phyloP scores from a whole-genome alignment of 1,140 invertebrate genomes.

The Saxidomus purpurata region DNA sequence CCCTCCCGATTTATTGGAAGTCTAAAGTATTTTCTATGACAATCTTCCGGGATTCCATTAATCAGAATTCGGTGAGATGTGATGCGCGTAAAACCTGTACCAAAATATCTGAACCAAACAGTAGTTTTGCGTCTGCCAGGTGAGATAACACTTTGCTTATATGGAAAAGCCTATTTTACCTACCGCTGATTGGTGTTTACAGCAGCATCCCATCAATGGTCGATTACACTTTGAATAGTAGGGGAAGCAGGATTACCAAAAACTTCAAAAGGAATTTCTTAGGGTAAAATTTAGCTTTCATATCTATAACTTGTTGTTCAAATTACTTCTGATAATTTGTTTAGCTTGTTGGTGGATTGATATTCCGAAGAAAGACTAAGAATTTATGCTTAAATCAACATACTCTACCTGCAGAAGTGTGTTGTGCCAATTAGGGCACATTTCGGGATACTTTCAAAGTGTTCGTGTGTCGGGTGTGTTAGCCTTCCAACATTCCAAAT shows the following conservation, averaged over 20 bases:
- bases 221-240: not conserved
- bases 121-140: not conserved
- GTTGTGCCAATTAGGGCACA: not conserved
- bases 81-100: not conserved
- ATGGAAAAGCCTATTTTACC: slow-evolving; percentile 26
- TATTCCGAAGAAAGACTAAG: no score
- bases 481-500: slow-evolving; percentile 37
- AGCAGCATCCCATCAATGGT: slow-evolving; percentile 1
- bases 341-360: no score
- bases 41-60: no score
- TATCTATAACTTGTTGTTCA: no score
- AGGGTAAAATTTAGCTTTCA: no score
- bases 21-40: no score
- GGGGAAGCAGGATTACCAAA: not conserved
- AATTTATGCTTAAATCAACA: no score
- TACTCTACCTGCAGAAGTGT: not conserved
- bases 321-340: no score
- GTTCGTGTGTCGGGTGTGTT: not conserved
- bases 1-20: no score
- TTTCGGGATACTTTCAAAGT: not conserved
- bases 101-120: not conserved
- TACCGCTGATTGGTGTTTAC: slow-evolving; percentile 9
- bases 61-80: no score
- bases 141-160: not conserved
- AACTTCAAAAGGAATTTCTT: not conserved